These are phyloP conservation scores for Meriones unguiculatus DNA, from an alignment of 2,113 vertebrate genomes.

Conservation along the genomic window DNA sequence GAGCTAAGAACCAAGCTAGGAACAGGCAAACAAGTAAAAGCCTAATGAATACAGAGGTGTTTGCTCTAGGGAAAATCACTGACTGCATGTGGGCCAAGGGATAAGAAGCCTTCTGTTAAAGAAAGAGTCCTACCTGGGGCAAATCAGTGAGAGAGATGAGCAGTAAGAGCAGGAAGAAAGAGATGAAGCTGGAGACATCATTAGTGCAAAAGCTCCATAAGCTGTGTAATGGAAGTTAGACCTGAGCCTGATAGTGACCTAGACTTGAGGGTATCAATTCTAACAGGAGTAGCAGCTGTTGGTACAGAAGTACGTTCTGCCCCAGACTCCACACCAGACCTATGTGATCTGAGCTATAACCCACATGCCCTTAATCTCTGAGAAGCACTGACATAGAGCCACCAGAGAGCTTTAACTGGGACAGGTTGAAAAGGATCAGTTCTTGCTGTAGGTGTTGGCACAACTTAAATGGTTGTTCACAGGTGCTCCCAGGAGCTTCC, in stretches of 20 bases:
- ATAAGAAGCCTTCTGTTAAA: neutral
- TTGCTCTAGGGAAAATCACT: neutral
- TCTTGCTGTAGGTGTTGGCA: neutral
- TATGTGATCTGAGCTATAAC: neutral
- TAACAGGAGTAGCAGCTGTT: neutral
- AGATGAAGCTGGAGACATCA: neutral
- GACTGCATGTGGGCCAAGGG: neutral
- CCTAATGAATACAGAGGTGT: neutral
- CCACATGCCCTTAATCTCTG: neutral
- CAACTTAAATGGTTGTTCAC: neutral
- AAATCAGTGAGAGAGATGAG: neutral
- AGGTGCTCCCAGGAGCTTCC: neutral
- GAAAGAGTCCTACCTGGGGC: neutral
- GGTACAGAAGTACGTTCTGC: neutral
- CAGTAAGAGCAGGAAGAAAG: neutral
- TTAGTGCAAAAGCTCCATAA: neutral
- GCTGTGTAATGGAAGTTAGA: neutral
- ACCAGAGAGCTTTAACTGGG: neutral
- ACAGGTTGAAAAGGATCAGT: neutral
- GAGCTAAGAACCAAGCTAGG: neutral
- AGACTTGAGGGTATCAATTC: neutral
- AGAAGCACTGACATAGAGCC: neutral
- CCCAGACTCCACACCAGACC: neutral
- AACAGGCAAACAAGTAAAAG: neutral
- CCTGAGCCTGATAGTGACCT: neutral